phyloP scores from a whole-genome alignment of 2,888 invertebrate species.

The Nasonia oneida region DNA sequence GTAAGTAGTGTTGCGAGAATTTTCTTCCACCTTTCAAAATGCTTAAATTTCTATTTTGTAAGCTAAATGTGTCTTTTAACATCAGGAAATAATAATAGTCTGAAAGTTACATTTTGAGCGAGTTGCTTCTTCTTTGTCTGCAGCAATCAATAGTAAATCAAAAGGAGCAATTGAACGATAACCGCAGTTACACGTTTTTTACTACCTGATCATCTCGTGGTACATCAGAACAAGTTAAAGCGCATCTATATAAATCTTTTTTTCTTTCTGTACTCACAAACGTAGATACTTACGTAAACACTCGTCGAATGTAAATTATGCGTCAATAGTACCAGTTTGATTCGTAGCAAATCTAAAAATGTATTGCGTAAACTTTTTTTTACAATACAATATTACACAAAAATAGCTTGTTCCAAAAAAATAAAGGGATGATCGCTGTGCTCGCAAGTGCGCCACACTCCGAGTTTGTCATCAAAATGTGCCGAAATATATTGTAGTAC shows the following conservation, averaged over 20 bases:
- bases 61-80: neutral
- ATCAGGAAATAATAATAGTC: neutral
- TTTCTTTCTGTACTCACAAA: neutral
- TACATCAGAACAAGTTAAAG: slow-evolving; percentile 15
- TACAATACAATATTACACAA: no score
- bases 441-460: neutral
- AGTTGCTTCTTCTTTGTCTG: slow-evolving; percentile 27
- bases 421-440: neutral
- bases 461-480: neutral
- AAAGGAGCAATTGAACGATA: slow-evolving; percentile 37
- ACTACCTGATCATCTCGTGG: slow-evolving; percentile 42
- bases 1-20: neutral
- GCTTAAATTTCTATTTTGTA: neutral
- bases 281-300: neutral
- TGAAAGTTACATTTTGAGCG: neutral
- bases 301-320: neutral
- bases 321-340: neutral
- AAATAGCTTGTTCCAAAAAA: neutral
- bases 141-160: slow-evolving; percentile 28
- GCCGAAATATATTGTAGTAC: slow-evolving; percentile 20
- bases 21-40: neutral
- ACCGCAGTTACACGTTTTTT: slow-evolving; percentile 36
- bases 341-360: neutral
- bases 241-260: neutral
- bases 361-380: no score